Evolutionary conservation across 2,888 invertebrate genomes (phyloP).

Genomic region (Laothoe populi): DNA sequence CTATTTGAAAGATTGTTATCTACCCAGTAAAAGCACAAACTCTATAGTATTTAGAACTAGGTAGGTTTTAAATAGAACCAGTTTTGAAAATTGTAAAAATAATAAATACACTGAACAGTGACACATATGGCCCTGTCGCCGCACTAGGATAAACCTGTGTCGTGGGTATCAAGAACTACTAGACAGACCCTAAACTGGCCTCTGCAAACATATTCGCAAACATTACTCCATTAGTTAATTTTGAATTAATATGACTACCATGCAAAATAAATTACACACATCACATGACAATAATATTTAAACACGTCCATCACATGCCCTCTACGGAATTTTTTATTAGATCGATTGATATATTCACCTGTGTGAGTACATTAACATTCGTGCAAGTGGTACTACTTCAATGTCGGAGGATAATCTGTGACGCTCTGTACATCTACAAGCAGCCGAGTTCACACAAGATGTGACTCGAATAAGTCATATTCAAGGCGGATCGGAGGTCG

Average conservation of each 20-base stretch:
- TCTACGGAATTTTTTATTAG: slow-evolving; percentile 50
- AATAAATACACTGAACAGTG: too few species aligned
- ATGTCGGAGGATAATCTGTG: slow-evolving; percentile 65
- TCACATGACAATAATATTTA: slow-evolving; percentile 2
- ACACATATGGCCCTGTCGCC: too few species aligned
- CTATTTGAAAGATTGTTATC: too few species aligned
- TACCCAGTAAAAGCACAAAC: too few species aligned
- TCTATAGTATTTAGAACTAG: too few species aligned
- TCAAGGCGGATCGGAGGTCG: slow-evolving; percentile 49
- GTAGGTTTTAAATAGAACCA: too few species aligned
- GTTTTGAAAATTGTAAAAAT: too few species aligned
- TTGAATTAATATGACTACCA: not conserved
- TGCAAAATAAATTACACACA: not conserved
- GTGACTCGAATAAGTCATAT: slow-evolving; percentile 55
- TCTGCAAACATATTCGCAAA: too few species aligned
- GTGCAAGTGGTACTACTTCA: slow-evolving; percentile 52
- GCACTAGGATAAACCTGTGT: too few species aligned
- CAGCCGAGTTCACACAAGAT: slow-evolving; percentile 45
- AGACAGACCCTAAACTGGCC: too few species aligned
- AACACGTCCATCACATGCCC: slow-evolving; percentile 14
- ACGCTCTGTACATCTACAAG: slow-evolving; percentile 56
- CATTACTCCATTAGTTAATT: too few species aligned
- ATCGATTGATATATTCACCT: slow-evolving; percentile 41
- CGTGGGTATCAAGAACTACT: too few species aligned
- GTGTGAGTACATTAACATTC: slow-evolving; percentile 64